Base-by-base conservation (phyloP, 1,140 invertebrate genomes). In the Drosophila aff. region DNA sequence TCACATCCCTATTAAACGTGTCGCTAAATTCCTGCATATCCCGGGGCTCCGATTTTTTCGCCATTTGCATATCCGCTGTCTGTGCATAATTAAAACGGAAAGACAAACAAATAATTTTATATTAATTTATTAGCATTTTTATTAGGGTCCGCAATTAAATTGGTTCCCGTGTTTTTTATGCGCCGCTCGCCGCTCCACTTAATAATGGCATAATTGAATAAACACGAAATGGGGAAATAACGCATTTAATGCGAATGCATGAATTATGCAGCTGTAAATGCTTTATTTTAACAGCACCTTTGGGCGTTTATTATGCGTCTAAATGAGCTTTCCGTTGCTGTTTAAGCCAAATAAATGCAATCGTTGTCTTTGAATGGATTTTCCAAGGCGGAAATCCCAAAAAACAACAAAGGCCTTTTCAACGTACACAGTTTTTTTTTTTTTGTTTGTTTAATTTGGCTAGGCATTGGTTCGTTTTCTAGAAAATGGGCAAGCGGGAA, bases 61-160 rank as follows among this genome's bases (percentile, higher is more conserved):
- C 4, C 18, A 18, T 40, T 75, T 60, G 38, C 55, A 68, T 40
- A 62, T 76, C 55, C 59, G 59, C 36, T 76, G 50, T 63, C 52
- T 76, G 73, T 57, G 64, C 74, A 77, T 69, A 77, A 77, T 77
- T 77, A 53, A 60, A 68, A 38, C 55, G 53, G 49, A 67, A 68
- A 58, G 18, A 58, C 64, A 60, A 69, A 77, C 47, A 77, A 77
- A 69, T 69, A 77, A 77, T 69, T 69, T 43, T 52, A 62, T 46
- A 46, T 66, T 76, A 50, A 76, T 76, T 76, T 76, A 76, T 76
- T 76, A 53, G 74, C 62, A 41, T 76, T 76, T 66, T 74, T 47
- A 76, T 76, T 76, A 76, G 74, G 74, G 74, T 26, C 47, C 73
- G 31, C 73, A 76, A 76, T 76, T 76, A 60, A 76, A 67, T 76